Conservation (phyloP, 1,140 invertebrate species). For the Steinernema feltiae region DNA sequence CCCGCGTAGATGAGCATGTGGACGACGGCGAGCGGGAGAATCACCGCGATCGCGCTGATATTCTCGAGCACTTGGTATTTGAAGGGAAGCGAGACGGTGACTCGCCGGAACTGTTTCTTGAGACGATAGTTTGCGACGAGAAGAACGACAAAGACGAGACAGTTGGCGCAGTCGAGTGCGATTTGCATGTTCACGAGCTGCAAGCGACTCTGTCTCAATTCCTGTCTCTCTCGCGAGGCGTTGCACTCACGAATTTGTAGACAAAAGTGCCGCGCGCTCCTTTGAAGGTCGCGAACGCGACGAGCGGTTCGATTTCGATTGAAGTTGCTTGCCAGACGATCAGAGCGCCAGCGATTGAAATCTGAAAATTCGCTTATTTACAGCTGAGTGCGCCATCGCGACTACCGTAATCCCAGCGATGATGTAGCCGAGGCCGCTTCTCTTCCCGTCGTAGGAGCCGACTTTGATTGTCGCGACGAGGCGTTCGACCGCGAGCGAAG, state of each 20-base stretch:
- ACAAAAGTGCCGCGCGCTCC: neutral
- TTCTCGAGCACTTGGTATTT: neutral
- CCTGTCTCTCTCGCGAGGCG: neutral
- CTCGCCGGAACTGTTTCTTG: neutral
- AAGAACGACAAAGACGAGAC: neutral
- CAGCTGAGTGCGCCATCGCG: neutral
- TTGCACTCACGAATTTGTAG: neutral
- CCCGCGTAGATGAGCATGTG: neutral
- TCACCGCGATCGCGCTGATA: neutral
- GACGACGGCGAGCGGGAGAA: neutral
- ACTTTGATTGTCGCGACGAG: neutral
- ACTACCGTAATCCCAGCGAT: neutral
- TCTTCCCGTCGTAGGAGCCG: neutral
- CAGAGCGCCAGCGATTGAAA: neutral
- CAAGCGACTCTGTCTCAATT: neutral
- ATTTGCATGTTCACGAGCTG: conserved; percentile 13
- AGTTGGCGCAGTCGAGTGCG: neutral
- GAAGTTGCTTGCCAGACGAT: neutral
- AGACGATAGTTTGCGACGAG: neutral
- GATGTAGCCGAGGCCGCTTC: neutral
- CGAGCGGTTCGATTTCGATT: neutral
- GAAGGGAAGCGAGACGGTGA: neutral
- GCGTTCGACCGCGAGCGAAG: neutral
- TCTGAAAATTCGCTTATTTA: neutral
- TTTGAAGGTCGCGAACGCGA: neutral